These are phyloP conservation scores for Nezara viridula DNA, from an alignment of 2,888 invertebrate genomes.

Conservation along the genomic window DNA sequence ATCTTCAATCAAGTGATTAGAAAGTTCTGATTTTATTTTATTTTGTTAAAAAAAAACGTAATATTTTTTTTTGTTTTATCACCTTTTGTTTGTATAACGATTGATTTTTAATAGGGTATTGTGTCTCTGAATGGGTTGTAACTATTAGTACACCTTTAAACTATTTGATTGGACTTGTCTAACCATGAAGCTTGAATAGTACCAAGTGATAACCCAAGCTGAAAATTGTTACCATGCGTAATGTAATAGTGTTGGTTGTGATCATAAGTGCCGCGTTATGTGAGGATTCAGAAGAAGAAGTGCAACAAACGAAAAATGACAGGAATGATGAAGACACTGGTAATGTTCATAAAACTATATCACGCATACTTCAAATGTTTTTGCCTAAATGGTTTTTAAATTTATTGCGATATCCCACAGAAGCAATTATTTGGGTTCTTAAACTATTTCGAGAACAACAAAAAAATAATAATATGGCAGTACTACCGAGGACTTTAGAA, in stretches of 20 bases:
- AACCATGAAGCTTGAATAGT: neutral
- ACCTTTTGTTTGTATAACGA: neutral
- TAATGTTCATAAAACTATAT: neutral
- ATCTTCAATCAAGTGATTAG: neutral
- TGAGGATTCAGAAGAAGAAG: neutral
- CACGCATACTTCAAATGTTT: neutral
- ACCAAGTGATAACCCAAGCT: neutral
- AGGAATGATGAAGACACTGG: neutral
- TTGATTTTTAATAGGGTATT: neutral
- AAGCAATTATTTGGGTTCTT: neutral
- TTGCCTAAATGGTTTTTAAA: neutral
- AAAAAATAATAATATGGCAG: too few species aligned
- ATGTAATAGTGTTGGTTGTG: neutral
- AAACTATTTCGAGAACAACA: neutral
- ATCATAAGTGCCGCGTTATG: neutral
- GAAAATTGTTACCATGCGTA: neutral
- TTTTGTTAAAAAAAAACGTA: too few species aligned
- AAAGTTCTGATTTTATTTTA: neutral
- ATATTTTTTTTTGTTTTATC: neutral
- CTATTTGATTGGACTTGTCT: neutral
- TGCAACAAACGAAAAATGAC: too few species aligned
- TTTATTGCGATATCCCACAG: neutral
- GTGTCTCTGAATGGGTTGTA: neutral
- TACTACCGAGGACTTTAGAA: too few species aligned
- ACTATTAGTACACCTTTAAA: neutral